These are phyloP conservation scores for Stratiolaelaps scimitus DNA, from an alignment of 1,140 invertebrate species.

Conservation along the genomic window DNA sequence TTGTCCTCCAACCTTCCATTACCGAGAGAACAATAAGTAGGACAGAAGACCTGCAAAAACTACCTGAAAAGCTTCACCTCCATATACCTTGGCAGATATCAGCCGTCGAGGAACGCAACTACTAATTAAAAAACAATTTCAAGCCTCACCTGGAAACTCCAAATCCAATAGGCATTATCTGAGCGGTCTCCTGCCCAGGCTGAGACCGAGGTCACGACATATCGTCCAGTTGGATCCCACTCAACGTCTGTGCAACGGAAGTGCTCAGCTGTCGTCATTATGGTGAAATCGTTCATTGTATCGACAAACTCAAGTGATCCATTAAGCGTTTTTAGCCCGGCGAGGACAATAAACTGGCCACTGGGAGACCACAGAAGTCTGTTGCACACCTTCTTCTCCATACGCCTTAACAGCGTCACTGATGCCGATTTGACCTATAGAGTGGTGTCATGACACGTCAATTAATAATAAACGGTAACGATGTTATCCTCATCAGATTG, in stretches of 20 bases:
- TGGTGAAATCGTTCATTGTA: conserved; percentile 72
- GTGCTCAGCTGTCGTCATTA: conserved; percentile 85
- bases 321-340: conserved; percentile 63
- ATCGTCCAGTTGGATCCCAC: conserved; percentile 98
- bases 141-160: conserved; percentile 75
- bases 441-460: not conserved
- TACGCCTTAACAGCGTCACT: conserved; percentile 7
- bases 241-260: conserved; percentile 88
- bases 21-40: no score
- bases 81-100: no score
- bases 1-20: no score
- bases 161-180: conserved; percentile 91
- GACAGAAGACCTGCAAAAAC: no score
- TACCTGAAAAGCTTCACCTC: no score
- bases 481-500: no score
- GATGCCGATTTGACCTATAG: not conserved
- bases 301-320: conserved; percentile 89
- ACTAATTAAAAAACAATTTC: no score
- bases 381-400: conserved; percentile 81
- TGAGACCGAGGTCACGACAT: conserved; percentile 86
- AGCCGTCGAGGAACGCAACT: no score
- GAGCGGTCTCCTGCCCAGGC: conserved; percentile 64
- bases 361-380: conserved; percentile 91
- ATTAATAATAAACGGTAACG: no score
- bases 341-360: conserved; percentile 88